Evolutionary conservation across 53 echinoderm and acorn worm species (phyloP).

Genomic region (Temnopleurus reevesii): DNA sequence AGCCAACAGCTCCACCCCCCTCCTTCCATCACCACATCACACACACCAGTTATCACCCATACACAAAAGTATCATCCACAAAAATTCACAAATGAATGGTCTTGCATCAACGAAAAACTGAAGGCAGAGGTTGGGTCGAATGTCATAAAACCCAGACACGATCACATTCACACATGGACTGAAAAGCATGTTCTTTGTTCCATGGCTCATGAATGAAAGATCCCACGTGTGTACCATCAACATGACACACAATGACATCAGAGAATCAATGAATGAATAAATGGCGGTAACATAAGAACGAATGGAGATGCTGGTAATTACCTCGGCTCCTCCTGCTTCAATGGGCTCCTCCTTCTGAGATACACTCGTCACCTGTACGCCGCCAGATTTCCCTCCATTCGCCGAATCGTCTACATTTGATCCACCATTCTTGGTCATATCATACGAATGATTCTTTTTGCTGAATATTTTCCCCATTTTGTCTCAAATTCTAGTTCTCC

Average conservation of each 20-base stretch:
- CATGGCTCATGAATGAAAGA: neutral
- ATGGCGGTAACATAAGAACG: too few relatives aligned
- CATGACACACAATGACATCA: neutral
- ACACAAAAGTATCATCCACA: too few relatives aligned
- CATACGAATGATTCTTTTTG: conserved; percentile 21
- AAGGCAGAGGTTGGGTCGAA: too few relatives aligned
- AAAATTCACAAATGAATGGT: too few relatives aligned
- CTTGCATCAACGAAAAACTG: too few relatives aligned
- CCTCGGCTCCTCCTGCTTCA: neutral
- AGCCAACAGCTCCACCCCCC: too few relatives aligned
- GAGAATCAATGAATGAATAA: neutral
- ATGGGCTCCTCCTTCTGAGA: neutral
- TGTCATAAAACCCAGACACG: too few relatives aligned
- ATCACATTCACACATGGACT: neutral
- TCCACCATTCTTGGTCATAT: conserved; percentile 26
- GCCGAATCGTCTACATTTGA: neutral
- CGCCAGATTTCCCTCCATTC: neutral
- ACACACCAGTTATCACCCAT: too few relatives aligned
- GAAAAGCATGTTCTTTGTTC: neutral
- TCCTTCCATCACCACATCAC: too few relatives aligned
- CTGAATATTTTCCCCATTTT: conserved; percentile 45
- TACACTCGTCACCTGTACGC: neutral
- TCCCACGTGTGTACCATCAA: neutral
- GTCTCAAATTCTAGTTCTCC: neutral
- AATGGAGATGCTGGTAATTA: conserved; percentile 11